Base-by-base conservation (phyloP, 2,888 invertebrate genomes). In the Linnaemya tessellans region DNA sequence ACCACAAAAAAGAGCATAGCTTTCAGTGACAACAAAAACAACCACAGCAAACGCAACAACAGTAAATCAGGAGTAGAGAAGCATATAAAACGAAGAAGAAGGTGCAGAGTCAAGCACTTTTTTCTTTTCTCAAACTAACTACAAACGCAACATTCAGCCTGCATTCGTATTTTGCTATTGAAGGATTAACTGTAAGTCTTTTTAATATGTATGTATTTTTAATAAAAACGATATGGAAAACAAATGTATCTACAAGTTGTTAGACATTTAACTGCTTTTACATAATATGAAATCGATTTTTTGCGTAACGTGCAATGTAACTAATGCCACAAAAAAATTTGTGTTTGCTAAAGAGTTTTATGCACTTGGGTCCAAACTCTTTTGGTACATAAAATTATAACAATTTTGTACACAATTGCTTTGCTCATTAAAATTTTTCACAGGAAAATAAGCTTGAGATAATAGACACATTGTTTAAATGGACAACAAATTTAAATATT, bases 171-270 rank as follows among this genome's bases (percentile, higher is more conserved):
- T 41, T 22, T 20, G 60, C 73, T 58, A 62, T 67, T 20, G 65
- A 68, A 81, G 86, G 87, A 87, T 81, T 84, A 81, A 75, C 70
- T 22, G 87, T 86, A 75, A 87, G 87, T 87, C 77, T 25, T 75
- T 20, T 25, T 43, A 3, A 58, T 20, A 22, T 18, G 10, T 18
- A n/a, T n/a, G n/a, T n/a, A n/a, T n/a, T n/a, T n/a, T n/a, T n/a
- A n/a, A n/a, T n/a, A n/a, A n/a, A 22, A 62, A 49, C 30, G 9
- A 4, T 56, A 5, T 7, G 25, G 54, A 3, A 20, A 25, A 25
- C 5, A 25, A 11, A 25, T 13, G 3, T 56, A 25, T 20, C n/a
- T n/a, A n/a, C n/a, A 13, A 13, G 22, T 51, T 18, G 51, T 20
- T 3, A 25, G 13, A 20, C 10, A 3, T 43, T 43, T 43, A 13